These are phyloP conservation scores for Limnephilus auricula DNA, from an alignment of 2,888 invertebrate genomes.

Conservation along the genomic window DNA sequence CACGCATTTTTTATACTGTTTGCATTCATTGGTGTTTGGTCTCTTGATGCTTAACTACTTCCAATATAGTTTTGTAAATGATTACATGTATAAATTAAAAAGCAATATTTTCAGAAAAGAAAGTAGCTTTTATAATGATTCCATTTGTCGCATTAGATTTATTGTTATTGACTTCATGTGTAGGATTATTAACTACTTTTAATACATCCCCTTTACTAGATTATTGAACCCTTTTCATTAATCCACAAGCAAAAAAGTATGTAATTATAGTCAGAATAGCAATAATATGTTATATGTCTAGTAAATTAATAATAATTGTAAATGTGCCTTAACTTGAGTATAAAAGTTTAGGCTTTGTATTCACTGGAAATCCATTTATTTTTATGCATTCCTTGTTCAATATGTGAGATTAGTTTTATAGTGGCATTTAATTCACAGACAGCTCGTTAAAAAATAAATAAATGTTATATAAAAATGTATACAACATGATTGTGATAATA, in stretches of 20 bases:
- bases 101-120: not conserved
- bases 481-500: not conserved
- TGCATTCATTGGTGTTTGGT: not conserved
- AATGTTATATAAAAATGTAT: not conserved
- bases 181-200: constrained; percentile 9
- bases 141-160: not conserved
- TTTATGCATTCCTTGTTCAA: not conserved
- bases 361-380: not conserved
- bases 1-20: not conserved
- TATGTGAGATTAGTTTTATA: not conserved
- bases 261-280: not conserved
- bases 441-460: not conserved
- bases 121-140: not conserved
- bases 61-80: not conserved
- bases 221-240: not conserved
- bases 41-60: not conserved
- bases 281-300: not conserved
- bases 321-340: constrained; percentile 24
- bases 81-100: not conserved
- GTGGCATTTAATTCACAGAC: not conserved
- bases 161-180: not conserved
- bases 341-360: constrained; percentile 4
- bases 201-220: not conserved
- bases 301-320: constrained; percentile 8
- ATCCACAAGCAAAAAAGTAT: not conserved